A percentile compares a stretch with the other conserved stretches of the same genome.
Conservation (phyloP, 2,888 invertebrate genomes). For the Ametastegia equiseti region DNA sequence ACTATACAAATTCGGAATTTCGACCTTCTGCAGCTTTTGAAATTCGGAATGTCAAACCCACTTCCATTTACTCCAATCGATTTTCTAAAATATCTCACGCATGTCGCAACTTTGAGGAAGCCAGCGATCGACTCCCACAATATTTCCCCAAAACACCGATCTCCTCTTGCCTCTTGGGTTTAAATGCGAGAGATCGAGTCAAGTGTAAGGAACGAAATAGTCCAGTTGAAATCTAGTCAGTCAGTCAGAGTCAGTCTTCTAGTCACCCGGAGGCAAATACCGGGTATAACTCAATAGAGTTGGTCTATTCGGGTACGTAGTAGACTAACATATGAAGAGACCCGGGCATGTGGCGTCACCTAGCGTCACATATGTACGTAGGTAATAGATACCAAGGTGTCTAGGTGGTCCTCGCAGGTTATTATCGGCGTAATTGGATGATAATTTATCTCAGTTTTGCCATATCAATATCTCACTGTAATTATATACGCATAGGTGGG, state of each 20-base stretch:
- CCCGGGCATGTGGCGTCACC: too few species aligned
- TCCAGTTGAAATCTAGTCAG: neutral
- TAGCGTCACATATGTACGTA: neutral
- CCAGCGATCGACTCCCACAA: neutral
- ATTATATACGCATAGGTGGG: neutral
- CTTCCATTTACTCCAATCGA: too few species aligned
- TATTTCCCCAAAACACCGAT: neutral
- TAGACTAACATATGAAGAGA: too few species aligned
- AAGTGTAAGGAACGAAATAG: neutral
- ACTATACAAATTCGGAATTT: too few species aligned
- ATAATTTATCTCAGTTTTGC: slow-evolving; percentile 35
- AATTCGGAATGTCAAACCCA: too few species aligned
- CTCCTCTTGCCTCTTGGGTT: neutral
- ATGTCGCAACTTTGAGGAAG: neutral
- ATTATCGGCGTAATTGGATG: slow-evolving; percentile 44
- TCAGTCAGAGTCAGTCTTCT: neutral
- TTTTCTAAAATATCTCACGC: too few species aligned
- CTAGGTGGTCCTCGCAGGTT: slow-evolving; percentile 28
- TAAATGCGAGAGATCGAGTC: neutral
- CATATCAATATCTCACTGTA: slow-evolving; percentile 32
- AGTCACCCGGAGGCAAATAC: slow-evolving; percentile 35
- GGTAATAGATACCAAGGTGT: neutral
- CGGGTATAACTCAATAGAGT: slow-evolving; percentile 22
- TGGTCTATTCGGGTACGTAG: neutral
- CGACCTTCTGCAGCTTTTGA: too few species aligned